Evolutionary conservation across 2,113 vertebrate species (phyloP).

Genomic region (Pterophyllum scalare): DNA sequence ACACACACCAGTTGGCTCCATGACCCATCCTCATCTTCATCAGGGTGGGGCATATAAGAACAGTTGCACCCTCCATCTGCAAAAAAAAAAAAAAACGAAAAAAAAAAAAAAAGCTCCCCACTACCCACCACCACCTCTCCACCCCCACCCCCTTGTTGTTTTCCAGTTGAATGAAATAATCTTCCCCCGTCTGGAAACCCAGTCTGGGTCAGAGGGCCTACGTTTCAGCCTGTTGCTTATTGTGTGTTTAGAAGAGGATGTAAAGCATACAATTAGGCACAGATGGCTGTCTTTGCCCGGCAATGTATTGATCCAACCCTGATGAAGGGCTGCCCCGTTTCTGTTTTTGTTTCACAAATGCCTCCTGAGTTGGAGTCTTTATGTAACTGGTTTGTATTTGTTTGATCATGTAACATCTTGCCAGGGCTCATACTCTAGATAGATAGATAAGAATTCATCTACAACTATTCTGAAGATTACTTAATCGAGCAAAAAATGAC

Average conservation of each 20-base stretch:
- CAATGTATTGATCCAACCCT: constrained; percentile 78
- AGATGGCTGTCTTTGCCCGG: constrained; percentile 83
- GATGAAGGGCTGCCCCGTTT: constrained; percentile 70
- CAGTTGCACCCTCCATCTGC: constrained; percentile 76
- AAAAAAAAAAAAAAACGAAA: constrained; percentile 63
- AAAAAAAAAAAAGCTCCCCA: constrained; percentile 53
- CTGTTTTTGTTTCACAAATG: constrained; percentile 65
- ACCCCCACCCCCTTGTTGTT: constrained; percentile 81
- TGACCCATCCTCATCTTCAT: constrained; percentile 58
- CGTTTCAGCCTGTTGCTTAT: constrained; percentile 85
- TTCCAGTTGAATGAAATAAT: constrained; percentile 86
- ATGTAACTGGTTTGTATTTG: constrained; percentile 52
- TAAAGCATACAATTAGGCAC: constrained; percentile 84
- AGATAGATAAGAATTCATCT: constrained; percentile 8
- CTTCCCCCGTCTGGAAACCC: constrained; percentile 80
- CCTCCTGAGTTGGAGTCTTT: constrained; percentile 45
- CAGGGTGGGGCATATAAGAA: constrained; percentile 75
- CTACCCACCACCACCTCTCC: constrained; percentile 10
- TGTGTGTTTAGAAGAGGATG: constrained; percentile 79
- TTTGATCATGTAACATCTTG: constrained; percentile 66
- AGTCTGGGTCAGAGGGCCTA: constrained; percentile 84
- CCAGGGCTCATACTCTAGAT: constrained; percentile 20
- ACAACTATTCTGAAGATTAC: not conserved
- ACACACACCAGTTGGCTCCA: constrained; percentile 63
- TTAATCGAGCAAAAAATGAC: not conserved